phyloP scores from a whole-genome alignment of 2,888 invertebrate species.

The Nasonovia ribisnigri region DNA sequence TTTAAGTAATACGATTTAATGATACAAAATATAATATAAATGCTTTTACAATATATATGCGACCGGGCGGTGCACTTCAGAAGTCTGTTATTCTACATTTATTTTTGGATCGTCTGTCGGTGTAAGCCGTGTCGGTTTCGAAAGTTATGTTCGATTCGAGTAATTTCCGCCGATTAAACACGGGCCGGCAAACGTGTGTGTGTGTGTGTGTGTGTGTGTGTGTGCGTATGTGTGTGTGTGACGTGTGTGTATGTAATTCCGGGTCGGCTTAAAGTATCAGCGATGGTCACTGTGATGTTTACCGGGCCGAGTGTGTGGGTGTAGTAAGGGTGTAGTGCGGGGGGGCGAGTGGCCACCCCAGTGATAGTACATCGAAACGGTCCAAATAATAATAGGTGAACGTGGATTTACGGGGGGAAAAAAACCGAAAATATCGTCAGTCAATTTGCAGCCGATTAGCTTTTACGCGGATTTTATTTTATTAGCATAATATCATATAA shows the following conservation, averaged over 20 bases:
- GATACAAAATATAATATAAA: background rate
- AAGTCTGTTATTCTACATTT: background rate
- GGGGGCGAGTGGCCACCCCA: background rate
- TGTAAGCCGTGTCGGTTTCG: background rate
- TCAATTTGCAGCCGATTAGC: background rate
- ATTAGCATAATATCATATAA: background rate
- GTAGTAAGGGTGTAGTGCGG: background rate
- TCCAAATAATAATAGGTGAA: background rate
- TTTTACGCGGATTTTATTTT: background rate
- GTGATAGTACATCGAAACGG: background rate
- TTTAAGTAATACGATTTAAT: background rate
- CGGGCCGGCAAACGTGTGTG: background rate
- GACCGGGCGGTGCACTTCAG: background rate
- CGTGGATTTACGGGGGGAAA: background rate
- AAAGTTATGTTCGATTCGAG: conserved; percentile 9
- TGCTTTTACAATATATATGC: background rate
- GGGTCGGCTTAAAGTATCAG: conserved; percentile 50
- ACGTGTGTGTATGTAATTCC: background rate
- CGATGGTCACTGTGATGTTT: background rate
- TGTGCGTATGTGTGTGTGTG: background rate
- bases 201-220: background rate
- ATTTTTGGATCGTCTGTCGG: background rate
- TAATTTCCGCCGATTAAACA: conserved; percentile 48
- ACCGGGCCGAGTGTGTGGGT: background rate
- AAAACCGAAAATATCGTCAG: background rate